phyloP scores from a whole-genome alignment of 2,888 invertebrate genomes.

The Leptarthrus brevirostris region DNA sequence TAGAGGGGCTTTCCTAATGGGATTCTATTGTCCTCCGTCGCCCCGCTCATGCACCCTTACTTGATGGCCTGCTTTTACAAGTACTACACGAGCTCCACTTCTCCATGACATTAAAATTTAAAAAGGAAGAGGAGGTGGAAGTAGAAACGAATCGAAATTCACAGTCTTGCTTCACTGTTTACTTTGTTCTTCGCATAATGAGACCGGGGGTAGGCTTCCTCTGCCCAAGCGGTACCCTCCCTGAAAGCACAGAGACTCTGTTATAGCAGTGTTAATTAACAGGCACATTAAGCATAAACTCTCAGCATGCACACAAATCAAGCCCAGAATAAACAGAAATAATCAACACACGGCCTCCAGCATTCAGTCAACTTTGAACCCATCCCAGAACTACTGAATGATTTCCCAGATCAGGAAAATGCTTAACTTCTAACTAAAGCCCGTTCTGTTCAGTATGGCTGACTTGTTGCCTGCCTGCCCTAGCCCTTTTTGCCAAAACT shows the following conservation, averaged over 20 bases:
- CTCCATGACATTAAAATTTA: constrained; percentile 30
- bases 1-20: constrained; percentile 39
- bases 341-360: constrained; percentile 12
- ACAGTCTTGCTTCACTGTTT: constrained; percentile 12
- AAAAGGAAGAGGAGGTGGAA: not conserved
- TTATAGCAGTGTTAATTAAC: constrained; percentile 40
- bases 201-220: not conserved
- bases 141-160: not conserved
- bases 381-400: not conserved
- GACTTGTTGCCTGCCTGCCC: not conserved
- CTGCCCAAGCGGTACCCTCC: not conserved
- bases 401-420: constrained; percentile 17
- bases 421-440: not conserved
- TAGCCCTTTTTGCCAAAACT: constrained; percentile 4
- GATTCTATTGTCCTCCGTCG: constrained; percentile 14
- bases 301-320: constrained; percentile 32
- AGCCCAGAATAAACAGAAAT: constrained; percentile 9
- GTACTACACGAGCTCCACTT: not conserved
- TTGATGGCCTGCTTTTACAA: constrained; percentile 21
- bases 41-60: too few relatives aligned
- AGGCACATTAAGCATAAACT: constrained; percentile 29
- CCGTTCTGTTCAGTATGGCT: not conserved
- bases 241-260: not conserved
- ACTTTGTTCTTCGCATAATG: constrained; percentile 37
- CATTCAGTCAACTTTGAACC: not conserved